These are phyloP conservation scores for Montifringilla adamsi DNA, from an alignment of 2,113 vertebrate species.

Conservation along the genomic window DNA sequence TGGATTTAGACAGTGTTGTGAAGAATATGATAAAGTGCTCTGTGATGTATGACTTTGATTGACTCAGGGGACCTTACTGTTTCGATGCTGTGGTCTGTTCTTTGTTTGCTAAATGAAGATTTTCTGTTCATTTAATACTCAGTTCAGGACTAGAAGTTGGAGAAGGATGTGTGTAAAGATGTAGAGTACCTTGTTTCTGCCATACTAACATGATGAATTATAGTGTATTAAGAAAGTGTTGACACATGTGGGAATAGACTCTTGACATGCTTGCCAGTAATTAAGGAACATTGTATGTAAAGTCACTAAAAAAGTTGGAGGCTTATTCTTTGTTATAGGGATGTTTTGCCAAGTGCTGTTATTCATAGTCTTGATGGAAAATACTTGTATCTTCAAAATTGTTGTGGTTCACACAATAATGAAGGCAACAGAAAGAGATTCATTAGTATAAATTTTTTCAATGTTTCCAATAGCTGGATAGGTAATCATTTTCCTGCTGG, in stretches of 20 bases:
- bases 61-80: constrained; percentile 64
- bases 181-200: constrained; percentile 74
- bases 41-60: constrained; percentile 69
- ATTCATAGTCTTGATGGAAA: constrained; percentile 77
- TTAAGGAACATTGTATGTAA: constrained; percentile 78
- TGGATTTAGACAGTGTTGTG: constrained; percentile 58
- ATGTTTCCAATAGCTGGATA: constrained; percentile 27
- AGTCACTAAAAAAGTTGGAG: constrained; percentile 70
- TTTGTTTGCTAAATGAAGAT: constrained; percentile 69
- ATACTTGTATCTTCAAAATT: constrained; percentile 75
- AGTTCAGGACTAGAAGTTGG: constrained; percentile 68
- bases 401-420: constrained; percentile 66
- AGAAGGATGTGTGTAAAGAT: constrained; percentile 62
- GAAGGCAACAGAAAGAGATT: constrained; percentile 56
- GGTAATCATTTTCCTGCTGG: constrained; percentile 22
- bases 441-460: constrained; percentile 38
- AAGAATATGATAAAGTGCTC: constrained; percentile 66
- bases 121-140: constrained; percentile 52
- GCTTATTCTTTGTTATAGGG: constrained; percentile 64
- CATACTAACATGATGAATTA: constrained; percentile 76
- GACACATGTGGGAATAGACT: constrained; percentile 75
- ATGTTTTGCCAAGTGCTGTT: constrained; percentile 72
- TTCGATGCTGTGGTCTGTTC: constrained; percentile 65
- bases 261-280: constrained; percentile 75
- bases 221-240: constrained; percentile 78